Evolutionary conservation across 2,888 invertebrate species (phyloP), one percentile per base, ranked within the genome.

Genomic region (Scaeva pyrastri): DNA sequence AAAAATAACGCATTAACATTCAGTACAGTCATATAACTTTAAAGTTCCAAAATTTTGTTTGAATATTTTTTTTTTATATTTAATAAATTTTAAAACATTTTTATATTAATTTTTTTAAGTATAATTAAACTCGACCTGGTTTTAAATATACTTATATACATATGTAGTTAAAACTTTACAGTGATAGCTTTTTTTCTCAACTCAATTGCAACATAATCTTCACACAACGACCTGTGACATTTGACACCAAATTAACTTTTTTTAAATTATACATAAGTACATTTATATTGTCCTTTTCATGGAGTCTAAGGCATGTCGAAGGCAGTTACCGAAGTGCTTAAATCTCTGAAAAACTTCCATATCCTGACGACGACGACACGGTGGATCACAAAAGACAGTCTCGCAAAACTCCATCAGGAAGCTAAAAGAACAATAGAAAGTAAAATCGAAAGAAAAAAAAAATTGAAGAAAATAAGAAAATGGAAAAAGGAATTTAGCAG

Each of bases 251-350:
- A 77, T 74, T 74, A 31, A 45, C 48, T 41, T 70, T 73, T 73
- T 43, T 45, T 58, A n/a, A n/a, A n/a, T n/a, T n/a, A n/a, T 26
- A 10, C 48, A n/a, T 12, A 3, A 12, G 36, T 11, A 1, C 26
- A 31, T 21, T 23, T 23, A 36, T 52, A n/a, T 58, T 45, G 68
- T 26, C 45, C 56, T 73, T 21, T 45, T 23, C 12, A 31, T 45
- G 26, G 48, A 60, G 16, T 72, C 21, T 60, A 45, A 50, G 16
- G 23, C 39, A 74, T 62, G 48, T 77, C 58, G 64, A 70, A 80
- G 76, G 81, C 76, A 77, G 85, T 81, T 82, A 52, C 58, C 86
- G n/a, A 82, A 81, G 86, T 74, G 74, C 86, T 86, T 70, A 77
- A 81, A 66, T 81, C 81, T 62, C 48, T 21, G 58, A 68, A 71